Conservation (phyloP, 1,140 invertebrate species). For the Chelonus insularis region DNA sequence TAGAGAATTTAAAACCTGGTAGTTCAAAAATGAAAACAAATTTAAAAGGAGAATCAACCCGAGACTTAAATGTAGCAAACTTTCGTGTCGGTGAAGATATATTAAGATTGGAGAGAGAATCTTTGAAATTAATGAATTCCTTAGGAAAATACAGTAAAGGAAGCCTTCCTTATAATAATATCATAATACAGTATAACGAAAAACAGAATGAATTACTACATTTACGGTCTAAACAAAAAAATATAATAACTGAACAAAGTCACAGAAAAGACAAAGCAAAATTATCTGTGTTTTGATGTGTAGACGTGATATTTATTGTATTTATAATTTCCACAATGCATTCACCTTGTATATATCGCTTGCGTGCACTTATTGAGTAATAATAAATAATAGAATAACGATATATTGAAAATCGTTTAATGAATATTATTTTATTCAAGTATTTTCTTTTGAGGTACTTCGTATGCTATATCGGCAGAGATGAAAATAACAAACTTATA, state of each 20-base stretch:
- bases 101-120: slow-evolving; percentile 68
- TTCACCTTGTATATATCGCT: slow-evolving; percentile 43
- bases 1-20: too few species aligned
- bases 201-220: slow-evolving; percentile 66
- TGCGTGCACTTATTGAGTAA: slow-evolving; percentile 16
- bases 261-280: slow-evolving; percentile 71
- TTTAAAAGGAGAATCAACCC: slow-evolving; percentile 66
- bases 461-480: too few species aligned
- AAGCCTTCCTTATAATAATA: slow-evolving; percentile 62
- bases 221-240: slow-evolving; percentile 65
- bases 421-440: too few species aligned
- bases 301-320: slow-evolving; percentile 16
- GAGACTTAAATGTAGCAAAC: slow-evolving; percentile 74
- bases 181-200: slow-evolving; percentile 63
- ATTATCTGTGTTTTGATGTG: slow-evolving; percentile 67
- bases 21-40: slow-evolving; percentile 47
- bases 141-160: slow-evolving; percentile 65
- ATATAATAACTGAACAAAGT: slow-evolving; percentile 70
- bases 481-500: too few species aligned
- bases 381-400: slow-evolving; percentile 5
- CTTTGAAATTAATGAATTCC: slow-evolving; percentile 68
- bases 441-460: too few species aligned
- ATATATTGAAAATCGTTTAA: background rate
- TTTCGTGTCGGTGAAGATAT: slow-evolving; percentile 76
- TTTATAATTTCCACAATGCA: slow-evolving; percentile 30